A percentile compares a stretch with the other conserved stretches of the same genome.
Evolutionary conservation across 1,140 invertebrate species (phyloP).

Genomic region (Lepeophtheirus salmonis): DNA sequence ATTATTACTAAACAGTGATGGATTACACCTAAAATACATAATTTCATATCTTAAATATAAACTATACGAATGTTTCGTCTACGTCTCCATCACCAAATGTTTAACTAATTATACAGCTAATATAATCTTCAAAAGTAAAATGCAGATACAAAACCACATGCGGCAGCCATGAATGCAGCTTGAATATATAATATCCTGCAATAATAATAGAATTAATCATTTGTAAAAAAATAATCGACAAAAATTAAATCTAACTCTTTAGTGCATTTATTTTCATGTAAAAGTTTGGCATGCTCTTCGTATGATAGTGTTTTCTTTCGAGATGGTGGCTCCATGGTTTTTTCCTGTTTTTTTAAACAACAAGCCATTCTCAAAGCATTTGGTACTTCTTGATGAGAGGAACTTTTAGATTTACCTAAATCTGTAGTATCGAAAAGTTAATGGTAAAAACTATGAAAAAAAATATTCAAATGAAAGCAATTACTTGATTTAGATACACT

Average conservation of each 20-base stretch:
- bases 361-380: background rate
- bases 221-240: background rate
- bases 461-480: no score
- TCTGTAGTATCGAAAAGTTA: no score
- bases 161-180: background rate
- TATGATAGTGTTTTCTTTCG: background rate
- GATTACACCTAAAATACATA: no score
- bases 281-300: background rate
- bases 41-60: no score
- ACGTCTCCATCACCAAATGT: no score
- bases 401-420: no score
- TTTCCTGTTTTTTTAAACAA: background rate
- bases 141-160: background rate
- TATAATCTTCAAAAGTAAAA: conserved; percentile 1
- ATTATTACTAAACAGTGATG: no score
- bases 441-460: no score
- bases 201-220: background rate
- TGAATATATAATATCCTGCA: background rate
- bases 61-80: no score
- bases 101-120: no score
- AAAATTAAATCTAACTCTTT: background rate
- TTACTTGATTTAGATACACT: no score
- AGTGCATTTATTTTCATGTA: background rate
- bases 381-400: background rate
- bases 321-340: background rate